Evolutionary conservation across 2,797 vertebrate genomes (phyloP).

Genomic region (Dendrocincla fuliginosa): DNA sequence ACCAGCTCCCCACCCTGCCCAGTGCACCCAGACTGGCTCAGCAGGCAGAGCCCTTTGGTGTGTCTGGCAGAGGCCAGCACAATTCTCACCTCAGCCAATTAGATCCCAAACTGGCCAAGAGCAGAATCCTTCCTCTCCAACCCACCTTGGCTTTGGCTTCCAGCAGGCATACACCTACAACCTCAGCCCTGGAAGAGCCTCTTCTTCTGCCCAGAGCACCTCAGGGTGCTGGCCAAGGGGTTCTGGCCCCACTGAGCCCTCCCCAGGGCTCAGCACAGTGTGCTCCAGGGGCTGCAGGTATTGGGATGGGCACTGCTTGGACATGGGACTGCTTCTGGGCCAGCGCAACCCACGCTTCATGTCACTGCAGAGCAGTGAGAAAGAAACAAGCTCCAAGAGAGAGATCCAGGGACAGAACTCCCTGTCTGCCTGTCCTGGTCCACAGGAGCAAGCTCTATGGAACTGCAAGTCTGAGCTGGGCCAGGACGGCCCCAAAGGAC

Average conservation of each 20-base stretch:
- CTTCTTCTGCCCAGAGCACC: background rate
- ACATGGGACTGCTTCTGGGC: background rate
- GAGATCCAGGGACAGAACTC: background rate
- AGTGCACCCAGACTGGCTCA: rapidly evolving
- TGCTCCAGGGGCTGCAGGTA: background rate
- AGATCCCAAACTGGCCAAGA: background rate
- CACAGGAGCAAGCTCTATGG: rapidly evolving
- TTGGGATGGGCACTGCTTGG: background rate
- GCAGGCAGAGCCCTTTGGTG: background rate
- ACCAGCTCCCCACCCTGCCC: background rate
- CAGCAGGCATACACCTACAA: background rate
- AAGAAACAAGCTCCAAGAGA: background rate
- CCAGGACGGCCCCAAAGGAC: background rate
- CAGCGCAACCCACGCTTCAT: background rate
- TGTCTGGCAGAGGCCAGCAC: background rate
- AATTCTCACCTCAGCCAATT: background rate
- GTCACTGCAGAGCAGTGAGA: background rate
- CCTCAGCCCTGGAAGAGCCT: background rate
- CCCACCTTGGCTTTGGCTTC: background rate
- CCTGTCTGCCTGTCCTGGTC: background rate
- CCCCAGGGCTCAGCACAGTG: background rate
- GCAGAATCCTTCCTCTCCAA: background rate
- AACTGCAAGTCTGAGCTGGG: background rate
- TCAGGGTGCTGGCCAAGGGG: no score
- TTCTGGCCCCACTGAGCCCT: background rate